Base-by-base conservation (phyloP, 2,797 vertebrate genomes). In the Acanthiza pusilla region DNA sequence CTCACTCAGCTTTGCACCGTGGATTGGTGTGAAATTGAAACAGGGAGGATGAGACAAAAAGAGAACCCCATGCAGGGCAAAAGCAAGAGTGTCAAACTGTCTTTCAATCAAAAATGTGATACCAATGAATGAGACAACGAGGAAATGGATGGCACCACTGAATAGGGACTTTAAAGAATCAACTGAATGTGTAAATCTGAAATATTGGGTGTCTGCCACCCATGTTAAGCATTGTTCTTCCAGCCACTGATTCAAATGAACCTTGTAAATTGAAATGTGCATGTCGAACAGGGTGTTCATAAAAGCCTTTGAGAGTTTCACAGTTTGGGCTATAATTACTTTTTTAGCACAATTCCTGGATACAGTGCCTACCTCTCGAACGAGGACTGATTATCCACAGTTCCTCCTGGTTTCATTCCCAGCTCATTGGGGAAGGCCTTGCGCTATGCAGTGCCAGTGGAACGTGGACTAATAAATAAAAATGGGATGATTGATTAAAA, bases 401-500 rank as follows among this genome's bases (percentile, higher is more conserved):
- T 38, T 95, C 68, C 66, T 75, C 38, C 83, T 48, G 48, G 71
- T 79, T 94, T 79, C 63, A 53, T 85, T 91, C 53, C 67, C 55
- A 63, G 45, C 71, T 88, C 51, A n/a, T 36, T 90, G 88, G 70
- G 34, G 58, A 81, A 70, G 40, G 51, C 60, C 45, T 76, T 70
- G 14, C 70, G 63, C 47, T 76, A 22, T 32, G 34, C n/a, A 42
- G 15, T 60, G 45, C 43, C 87, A 82, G 30, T 48, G 53, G 63
- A 87, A 93, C 74, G 74, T 22, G 45, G 48, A 60, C 77, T 94
- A 91, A 91, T 79, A 92, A 90, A 84, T 87, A 94, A 70, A 93
- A 96, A 94, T 85, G 40, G 38, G 16, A 73, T 89, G 89, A 93
- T 53, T 91, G 89, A 96, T 94, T 94, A 93, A 91, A 87, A 95